These are phyloP conservation scores for Dasyurus viverrinus DNA, from an alignment of 2,113 vertebrate species.

Conservation along the genomic window DNA sequence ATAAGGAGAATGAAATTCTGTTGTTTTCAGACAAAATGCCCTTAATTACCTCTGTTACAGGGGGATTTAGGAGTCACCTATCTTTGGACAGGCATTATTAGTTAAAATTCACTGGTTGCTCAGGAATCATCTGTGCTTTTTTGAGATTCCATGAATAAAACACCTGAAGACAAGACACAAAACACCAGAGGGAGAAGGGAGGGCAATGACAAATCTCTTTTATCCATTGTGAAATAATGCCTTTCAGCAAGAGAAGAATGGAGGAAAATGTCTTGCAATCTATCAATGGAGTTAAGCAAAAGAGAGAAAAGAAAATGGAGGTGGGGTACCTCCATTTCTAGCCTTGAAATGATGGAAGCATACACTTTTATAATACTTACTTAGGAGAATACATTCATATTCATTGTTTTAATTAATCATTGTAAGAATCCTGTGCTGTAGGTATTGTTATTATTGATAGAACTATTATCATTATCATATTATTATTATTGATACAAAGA, in stretches of 20 bases:
- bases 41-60: constrained; percentile 85
- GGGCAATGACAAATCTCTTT: constrained; percentile 65
- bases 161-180: constrained; percentile 57
- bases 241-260: constrained; percentile 63
- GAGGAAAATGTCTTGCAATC: constrained; percentile 58
- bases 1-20: constrained; percentile 57
- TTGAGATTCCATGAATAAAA: constrained; percentile 71
- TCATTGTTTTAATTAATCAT: background rate
- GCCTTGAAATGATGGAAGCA: background rate
- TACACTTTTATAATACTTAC: background rate
- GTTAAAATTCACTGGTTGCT: constrained; percentile 79
- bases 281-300: constrained; percentile 31
- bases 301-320: constrained; percentile 32
- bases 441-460: background rate
- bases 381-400: background rate
- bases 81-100: constrained; percentile 79
- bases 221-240: constrained; percentile 60
- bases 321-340: no score
- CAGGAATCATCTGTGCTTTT: constrained; percentile 71
- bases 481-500: background rate
- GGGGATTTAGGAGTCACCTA: constrained; percentile 79
- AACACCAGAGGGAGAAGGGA: constrained; percentile 69
- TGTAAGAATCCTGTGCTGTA: background rate
- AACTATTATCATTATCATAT: background rate
- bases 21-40: constrained; percentile 79